Evolutionary conservation across 2,888 invertebrate species (phyloP).

Genomic region (Notodonta dromedarius): DNA sequence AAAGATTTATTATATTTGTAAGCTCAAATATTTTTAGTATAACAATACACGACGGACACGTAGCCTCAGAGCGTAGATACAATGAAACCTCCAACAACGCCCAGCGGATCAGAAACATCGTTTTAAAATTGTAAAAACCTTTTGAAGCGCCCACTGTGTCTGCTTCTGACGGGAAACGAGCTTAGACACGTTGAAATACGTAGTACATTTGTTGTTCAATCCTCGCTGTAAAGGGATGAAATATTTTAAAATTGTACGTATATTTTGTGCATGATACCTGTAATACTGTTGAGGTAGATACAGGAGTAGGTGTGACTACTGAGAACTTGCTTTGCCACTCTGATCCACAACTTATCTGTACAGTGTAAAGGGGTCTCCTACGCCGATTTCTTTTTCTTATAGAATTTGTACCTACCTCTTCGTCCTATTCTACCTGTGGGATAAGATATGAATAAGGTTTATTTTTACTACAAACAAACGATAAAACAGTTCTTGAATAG

Average conservation of each 20-base stretch:
- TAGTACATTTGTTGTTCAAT: neutral
- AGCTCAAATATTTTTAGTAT: neutral
- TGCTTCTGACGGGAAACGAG: neutral
- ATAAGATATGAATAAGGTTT: too few species aligned
- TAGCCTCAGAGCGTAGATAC: neutral
- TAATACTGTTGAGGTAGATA: too few species aligned
- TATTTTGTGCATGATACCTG: neutral
- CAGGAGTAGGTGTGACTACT: too few species aligned
- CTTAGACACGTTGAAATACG: neutral
- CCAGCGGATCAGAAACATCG: neutral
- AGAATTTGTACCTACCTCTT: too few species aligned
- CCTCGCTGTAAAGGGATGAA: neutral
- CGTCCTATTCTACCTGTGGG: too few species aligned
- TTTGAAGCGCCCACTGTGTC: neutral
- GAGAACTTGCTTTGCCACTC: too few species aligned
- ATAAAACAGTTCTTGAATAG: too few species aligned
- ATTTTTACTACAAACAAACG: too few species aligned
- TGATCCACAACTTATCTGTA: too few species aligned
- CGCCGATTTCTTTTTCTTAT: too few species aligned
- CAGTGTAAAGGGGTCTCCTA: too few species aligned
- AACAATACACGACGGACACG: neutral
- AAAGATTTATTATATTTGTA: too few species aligned
- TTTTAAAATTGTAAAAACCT: neutral
- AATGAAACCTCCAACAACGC: neutral
- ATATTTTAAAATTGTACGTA: neutral